phyloP scores from a whole-genome alignment of 2,888 invertebrate genomes.

The Heliconius hortense region DNA sequence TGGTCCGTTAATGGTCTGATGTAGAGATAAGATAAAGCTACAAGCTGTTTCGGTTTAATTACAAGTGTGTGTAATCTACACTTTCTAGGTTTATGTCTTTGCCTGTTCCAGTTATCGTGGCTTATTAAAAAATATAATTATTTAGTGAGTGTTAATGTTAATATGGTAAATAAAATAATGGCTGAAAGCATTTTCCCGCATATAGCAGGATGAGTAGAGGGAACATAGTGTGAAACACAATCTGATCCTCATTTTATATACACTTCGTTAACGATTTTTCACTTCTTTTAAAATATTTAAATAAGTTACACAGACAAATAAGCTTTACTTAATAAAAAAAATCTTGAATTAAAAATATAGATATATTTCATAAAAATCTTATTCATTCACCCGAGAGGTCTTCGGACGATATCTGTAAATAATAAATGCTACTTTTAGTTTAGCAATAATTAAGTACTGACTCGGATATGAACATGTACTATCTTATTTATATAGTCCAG shows the following conservation, averaged over 20 bases:
- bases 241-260: too few relatives aligned
- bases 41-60: conserved; percentile 78
- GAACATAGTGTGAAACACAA: too few relatives aligned
- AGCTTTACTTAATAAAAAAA: too few relatives aligned
- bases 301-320: background rate
- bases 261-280: too few relatives aligned
- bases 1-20: conserved; percentile 75
- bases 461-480: background rate
- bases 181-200: background rate
- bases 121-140: conserved; percentile 20
- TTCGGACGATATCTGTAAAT: background rate
- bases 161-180: background rate
- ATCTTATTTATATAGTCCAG: background rate
- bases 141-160: conserved; percentile 1
- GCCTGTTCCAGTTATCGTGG: conserved; percentile 22
- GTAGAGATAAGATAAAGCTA: conserved; percentile 70
- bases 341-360: background rate
- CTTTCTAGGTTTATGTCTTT: conserved; percentile 42
- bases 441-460: background rate
- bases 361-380: background rate
- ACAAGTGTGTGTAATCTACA: conserved; percentile 61
- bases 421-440: background rate
- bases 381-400: background rate
- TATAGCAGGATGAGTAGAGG: background rate
- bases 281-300: background rate